Conservation (phyloP, 2,113 vertebrate species). For the Hyla sarda region DNA sequence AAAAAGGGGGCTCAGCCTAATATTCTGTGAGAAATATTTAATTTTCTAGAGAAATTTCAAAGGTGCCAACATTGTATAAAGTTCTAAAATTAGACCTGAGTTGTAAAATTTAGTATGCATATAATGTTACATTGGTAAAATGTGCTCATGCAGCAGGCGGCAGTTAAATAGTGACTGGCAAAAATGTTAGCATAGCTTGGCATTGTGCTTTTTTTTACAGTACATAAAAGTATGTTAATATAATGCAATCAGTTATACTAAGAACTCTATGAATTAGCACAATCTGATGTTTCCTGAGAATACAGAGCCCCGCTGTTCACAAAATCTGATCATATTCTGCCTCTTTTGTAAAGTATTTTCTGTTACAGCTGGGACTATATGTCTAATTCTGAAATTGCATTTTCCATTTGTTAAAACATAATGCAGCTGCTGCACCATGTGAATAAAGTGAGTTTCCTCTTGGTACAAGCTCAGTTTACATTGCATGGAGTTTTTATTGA, state of each 20-base stretch:
- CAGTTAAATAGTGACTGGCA: not conserved
- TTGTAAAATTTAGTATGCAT: not conserved
- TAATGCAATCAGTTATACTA: not conserved
- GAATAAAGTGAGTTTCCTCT: slow-evolving; percentile 24
- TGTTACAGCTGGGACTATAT: slow-evolving; percentile 25
- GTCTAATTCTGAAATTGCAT: slow-evolving; percentile 29
- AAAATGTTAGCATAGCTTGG: not conserved
- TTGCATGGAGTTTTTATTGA: slow-evolving; percentile 14
- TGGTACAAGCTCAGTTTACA: slow-evolving; percentile 17
- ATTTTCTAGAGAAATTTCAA: too few relatives aligned
- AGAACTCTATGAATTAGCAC: slow-evolving; percentile 15
- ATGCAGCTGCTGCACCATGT: slow-evolving; percentile 12
- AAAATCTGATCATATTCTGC: slow-evolving; percentile 28
- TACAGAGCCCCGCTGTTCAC: not conserved
- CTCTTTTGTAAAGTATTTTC: slow-evolving; percentile 28
- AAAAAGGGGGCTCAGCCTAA: too few relatives aligned
- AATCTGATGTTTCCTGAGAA: not conserved
- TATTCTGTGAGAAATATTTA: too few relatives aligned
- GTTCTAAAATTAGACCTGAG: too few relatives aligned
- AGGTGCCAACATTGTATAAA: too few relatives aligned
- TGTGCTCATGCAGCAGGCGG: not conserved
- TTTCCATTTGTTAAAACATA: slow-evolving; percentile 35
- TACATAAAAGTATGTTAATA: slow-evolving; percentile 23
- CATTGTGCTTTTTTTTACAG: not conserved
- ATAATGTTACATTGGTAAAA: not conserved